Evolutionary conservation across 2,888 invertebrate genomes (phyloP).

Genomic region (Eucera pruinosa): DNA sequence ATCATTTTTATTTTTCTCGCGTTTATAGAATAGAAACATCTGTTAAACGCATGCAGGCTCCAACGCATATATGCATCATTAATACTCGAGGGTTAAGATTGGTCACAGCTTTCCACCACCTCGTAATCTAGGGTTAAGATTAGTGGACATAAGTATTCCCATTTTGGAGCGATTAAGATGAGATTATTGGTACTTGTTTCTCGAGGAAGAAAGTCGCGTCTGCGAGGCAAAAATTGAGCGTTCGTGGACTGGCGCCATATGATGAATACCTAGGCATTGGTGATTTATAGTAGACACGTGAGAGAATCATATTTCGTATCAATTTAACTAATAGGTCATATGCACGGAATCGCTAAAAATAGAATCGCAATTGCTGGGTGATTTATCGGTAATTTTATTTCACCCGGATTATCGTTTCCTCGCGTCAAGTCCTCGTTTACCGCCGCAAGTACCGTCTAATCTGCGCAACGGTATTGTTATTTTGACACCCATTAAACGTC

Average conservation of each 20-base stretch:
- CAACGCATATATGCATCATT: no score
- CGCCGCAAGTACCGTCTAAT: slow-evolving; percentile 24
- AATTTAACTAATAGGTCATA: slow-evolving; percentile 14
- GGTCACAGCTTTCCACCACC: slow-evolving; percentile 5
- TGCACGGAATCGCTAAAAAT: slow-evolving; percentile 19
- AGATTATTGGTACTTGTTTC: not conserved
- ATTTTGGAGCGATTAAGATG: not conserved
- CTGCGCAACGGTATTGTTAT: slow-evolving; percentile 33
- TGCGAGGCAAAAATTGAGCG: no score
- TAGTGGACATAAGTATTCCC: not conserved
- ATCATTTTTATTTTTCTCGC: no score
- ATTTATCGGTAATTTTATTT: slow-evolving; percentile 44
- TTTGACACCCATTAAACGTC: slow-evolving; percentile 52
- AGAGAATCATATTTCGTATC: slow-evolving; percentile 19
- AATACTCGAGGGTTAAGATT: no score
- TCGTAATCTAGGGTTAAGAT: not conserved
- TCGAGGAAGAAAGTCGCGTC: not conserved
- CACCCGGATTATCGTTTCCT: slow-evolving; percentile 29
- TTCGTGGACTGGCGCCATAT: not conserved
- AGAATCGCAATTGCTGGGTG: slow-evolving; percentile 6
- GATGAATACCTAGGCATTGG: no score
- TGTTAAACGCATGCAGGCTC: no score
- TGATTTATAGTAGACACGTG: slow-evolving; percentile 19
- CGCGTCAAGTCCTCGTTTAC: slow-evolving; percentile 10
- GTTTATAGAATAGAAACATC: no score